Percentiles rank a stretch among this genome's conserved stretches.
Conservation (phyloP, 2,888 invertebrate genomes). For the Ennomos erosarius region DNA sequence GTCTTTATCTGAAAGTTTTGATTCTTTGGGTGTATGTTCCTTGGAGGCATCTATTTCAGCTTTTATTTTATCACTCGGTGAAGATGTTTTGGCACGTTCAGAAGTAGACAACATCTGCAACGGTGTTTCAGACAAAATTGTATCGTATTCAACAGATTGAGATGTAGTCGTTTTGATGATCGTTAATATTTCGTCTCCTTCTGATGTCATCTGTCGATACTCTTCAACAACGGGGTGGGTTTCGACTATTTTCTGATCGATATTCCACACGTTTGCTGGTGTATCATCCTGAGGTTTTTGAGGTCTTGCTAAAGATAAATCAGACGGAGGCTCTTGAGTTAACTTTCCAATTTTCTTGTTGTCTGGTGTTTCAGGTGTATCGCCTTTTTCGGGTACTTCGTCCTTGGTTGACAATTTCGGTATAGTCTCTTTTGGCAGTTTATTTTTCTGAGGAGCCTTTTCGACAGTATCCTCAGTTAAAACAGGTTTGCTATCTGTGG, state of each 20-base stretch:
- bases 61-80: not conserved
- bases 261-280: conserved; percentile 36
- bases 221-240: conserved; percentile 54
- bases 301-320: conserved; percentile 1
- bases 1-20: conserved; percentile 6
- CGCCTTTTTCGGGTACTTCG: conserved; percentile 5
- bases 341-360: conserved; percentile 35
- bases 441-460: conserved; percentile 16
- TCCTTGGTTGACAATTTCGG: conserved; percentile 3
- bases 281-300: conserved; percentile 29
- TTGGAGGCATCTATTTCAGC: conserved; percentile 9
- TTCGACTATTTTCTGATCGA: conserved; percentile 45
- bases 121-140: conserved; percentile 36
- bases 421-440: conserved; percentile 5
- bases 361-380: not conserved
- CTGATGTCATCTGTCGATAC: conserved; percentile 48
- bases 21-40: conserved; percentile 3
- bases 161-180: conserved; percentile 56
- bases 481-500: conserved; percentile 21
- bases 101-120: conserved; percentile 22
- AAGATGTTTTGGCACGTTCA: conserved; percentile 8
- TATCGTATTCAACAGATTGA: conserved; percentile 54
- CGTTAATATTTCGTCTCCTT: conserved; percentile 57
- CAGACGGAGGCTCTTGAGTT: conserved; percentile 15
- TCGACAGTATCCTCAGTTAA: conserved; percentile 15